Evolutionary conservation across 2,888 invertebrate genomes (phyloP), one percentile per base, ranked within the genome.

Genomic region (Ormia ochracea): DNA sequence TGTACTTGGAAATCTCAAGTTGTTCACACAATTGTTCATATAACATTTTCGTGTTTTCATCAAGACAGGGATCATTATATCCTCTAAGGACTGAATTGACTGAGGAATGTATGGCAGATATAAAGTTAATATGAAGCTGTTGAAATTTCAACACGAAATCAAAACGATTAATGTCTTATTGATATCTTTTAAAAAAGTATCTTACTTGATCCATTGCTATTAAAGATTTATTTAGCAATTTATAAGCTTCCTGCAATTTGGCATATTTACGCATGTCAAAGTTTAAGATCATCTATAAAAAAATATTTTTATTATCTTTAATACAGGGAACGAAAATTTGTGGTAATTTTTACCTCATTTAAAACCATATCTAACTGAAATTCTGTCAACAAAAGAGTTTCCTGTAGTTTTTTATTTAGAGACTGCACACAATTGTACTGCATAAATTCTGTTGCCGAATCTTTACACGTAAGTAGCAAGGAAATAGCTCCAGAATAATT

Each of bases 401-500:
- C 98, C 88, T 97, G 96, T 0, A 98, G 90, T 86, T 98, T 95
- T 12, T 94, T 93, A 12, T 94, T 94, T 36, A 98, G 90, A 78
- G 97, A 96, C 48, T 96, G 94, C 45, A 98, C 96, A 85, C 98
- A 98, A n/a, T 93, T 93, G 85, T 95, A 98, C 87, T 98, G 96
- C 84, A 94, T 94, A 86, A 96, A 96, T 43, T 93, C 94, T 0
- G 93, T 92, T 0, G 98, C 97, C 0, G 95, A 96, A 86, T 94
- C 94, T 86, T 96, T 95, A 85, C 97, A 97, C 88, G 95, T 96
- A 33, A 97, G 90, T 68, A 98, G 92, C 26, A 98, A 90, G n/a
- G 95, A 94, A 75, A 98, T 98, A 0, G 98, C 98, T 52, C 94
- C 95, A 17, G 95, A 94, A 89, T 96, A 98, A 87, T 98, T 96